Evolutionary conservation across 2,888 invertebrate species (phyloP).

Genomic region (Ophraella communa): DNA sequence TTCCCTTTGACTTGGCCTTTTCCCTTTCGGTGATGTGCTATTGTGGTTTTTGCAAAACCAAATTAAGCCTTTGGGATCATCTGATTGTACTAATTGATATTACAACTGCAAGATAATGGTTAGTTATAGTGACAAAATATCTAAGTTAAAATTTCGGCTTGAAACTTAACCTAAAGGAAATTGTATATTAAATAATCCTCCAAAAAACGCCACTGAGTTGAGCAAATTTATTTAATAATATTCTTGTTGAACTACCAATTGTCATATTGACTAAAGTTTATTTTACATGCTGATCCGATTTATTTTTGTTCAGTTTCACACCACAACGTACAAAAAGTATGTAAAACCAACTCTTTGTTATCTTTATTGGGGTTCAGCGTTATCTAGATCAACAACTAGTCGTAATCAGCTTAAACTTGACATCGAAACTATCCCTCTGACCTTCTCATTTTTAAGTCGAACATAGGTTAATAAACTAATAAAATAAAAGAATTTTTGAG

Average conservation of each 20-base stretch:
- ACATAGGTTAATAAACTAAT: background rate
- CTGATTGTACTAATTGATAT: no score
- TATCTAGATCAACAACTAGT: background rate
- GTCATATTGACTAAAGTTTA: background rate
- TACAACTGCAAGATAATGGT: no score
- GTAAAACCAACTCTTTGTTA: background rate
- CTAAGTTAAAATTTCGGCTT: no score
- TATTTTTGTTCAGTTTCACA: background rate
- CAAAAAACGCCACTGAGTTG: background rate
- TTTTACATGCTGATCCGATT: background rate
- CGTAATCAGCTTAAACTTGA: background rate
- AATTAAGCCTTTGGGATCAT: no score
- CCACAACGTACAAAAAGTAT: background rate
- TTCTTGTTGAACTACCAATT: background rate
- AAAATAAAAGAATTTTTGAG: no score
- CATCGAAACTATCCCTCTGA: background rate
- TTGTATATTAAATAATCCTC: background rate
- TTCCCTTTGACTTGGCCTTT: no score
- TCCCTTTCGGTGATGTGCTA: no score
- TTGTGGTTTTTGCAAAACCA: no score
- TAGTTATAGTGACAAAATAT: no score
- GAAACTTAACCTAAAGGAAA: background rate
- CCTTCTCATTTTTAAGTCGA: background rate
- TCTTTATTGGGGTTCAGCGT: background rate
- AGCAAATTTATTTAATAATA: background rate